Percentiles rank a stretch among this genome's conserved stretches.
These are phyloP conservation scores for Meriones unguiculatus DNA, from an alignment of 2,113 vertebrate genomes.

Conservation along the genomic window DNA sequence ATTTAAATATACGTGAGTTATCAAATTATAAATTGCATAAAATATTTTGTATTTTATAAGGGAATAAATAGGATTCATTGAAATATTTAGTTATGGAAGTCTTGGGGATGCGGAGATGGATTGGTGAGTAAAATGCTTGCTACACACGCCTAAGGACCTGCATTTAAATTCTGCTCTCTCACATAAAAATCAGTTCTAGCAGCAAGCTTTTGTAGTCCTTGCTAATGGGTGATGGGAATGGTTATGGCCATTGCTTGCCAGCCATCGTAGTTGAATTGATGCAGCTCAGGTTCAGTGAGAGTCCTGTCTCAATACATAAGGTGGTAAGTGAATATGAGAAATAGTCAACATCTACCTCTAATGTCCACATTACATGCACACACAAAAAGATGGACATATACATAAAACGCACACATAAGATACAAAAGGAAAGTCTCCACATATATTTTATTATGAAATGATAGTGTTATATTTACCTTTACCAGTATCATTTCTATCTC, in stretches of 20 bases:
- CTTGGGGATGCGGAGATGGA: too few relatives aligned
- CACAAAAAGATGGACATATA: not conserved
- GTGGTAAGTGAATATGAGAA: not conserved
- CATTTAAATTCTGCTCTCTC: not conserved
- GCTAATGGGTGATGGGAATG: fast-evolving
- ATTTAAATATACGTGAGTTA: not conserved
- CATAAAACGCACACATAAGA: not conserved
- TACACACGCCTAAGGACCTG: not conserved
- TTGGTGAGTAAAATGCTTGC: not conserved
- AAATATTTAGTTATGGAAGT: not conserved
- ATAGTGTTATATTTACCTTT: not conserved
- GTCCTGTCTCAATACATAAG: too few relatives aligned
- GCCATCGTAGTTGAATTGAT: too few relatives aligned
- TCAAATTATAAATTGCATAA: not conserved
- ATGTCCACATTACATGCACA: not conserved
- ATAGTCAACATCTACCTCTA: not conserved
- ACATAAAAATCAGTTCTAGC: not conserved
- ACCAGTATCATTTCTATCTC: not conserved
- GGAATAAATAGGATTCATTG: not conserved
- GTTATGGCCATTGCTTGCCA: too few relatives aligned
- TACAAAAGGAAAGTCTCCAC: not conserved
- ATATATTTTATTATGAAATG: not conserved
- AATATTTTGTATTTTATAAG: not conserved
- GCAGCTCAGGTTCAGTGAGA: too few relatives aligned
- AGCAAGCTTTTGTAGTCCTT: not conserved